A percentile compares a stretch with the other conserved stretches of the same genome.
Evolutionary conservation across 2,797 vertebrate species (phyloP).

Genomic region (Buceros bicornis): DNA sequence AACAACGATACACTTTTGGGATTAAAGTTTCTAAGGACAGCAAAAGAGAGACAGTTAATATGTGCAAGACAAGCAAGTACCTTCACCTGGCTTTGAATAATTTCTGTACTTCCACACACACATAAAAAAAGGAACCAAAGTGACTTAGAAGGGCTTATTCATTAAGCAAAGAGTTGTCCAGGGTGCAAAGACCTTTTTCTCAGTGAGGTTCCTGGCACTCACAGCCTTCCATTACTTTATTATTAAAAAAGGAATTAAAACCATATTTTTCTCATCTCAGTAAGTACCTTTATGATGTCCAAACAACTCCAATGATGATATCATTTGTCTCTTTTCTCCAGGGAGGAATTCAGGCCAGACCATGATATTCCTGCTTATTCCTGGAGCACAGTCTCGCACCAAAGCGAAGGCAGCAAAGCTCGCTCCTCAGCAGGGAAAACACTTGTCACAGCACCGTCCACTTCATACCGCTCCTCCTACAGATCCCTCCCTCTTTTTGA

Average conservation of each 20-base stretch:
- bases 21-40: slow-evolving; percentile 34
- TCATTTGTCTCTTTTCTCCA: slow-evolving; percentile 8
- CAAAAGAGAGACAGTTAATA: slow-evolving; percentile 2
- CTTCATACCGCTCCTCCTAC: not conserved
- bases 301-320: slow-evolving; percentile 32
- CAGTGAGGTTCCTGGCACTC: not conserved
- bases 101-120: no score
- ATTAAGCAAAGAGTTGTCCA: not conserved
- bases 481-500: not conserved
- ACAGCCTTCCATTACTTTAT: not conserved
- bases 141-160: not conserved
- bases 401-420: not conserved
- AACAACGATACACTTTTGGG: not conserved
- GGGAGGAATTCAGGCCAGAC: slow-evolving; percentile 2
- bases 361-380: not conserved
- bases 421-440: not conserved
- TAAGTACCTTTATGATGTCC: not conserved
- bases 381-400: not conserved
- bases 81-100: not conserved
- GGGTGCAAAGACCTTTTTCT: not conserved
- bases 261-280: slow-evolving; percentile 22
- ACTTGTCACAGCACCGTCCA: not conserved
- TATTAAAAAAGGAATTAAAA: slow-evolving; percentile 12
- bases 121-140: not conserved
- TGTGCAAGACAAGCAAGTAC: not conserved